Percentiles rank a stretch among this genome's conserved stretches.
These are phyloP conservation scores for Pollicipes pollicipes DNA, from an alignment of 1,140 invertebrate genomes.

Conservation along the genomic window DNA sequence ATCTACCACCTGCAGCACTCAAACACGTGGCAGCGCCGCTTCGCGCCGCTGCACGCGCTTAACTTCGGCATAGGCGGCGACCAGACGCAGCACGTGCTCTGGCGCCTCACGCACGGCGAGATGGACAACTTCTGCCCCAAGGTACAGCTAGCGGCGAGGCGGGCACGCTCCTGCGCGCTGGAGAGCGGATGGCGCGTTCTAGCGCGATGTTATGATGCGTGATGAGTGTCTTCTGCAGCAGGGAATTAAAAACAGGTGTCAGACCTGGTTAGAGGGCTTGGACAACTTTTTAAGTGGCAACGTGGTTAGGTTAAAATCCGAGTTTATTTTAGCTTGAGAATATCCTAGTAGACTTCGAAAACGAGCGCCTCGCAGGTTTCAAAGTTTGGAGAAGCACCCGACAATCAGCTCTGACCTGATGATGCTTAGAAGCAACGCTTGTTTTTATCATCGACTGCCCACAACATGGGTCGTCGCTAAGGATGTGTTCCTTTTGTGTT, in stretches of 20 bases:
- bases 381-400: too few species aligned
- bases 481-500: too few species aligned
- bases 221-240: background rate
- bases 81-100: slow-evolving; percentile 68
- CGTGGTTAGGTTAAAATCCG: background rate
- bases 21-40: slow-evolving; percentile 65
- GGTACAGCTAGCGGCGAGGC: slow-evolving; percentile 37
- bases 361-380: too few species aligned
- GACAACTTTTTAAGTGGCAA: background rate
- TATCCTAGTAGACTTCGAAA: too few species aligned
- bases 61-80: slow-evolving; percentile 82
- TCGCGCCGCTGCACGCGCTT: slow-evolving; percentile 67
- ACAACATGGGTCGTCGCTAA: too few species aligned
- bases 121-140: slow-evolving; percentile 71
- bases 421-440: too few species aligned
- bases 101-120: slow-evolving; percentile 72
- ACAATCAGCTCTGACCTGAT: too few species aligned
- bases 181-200: too few species aligned
- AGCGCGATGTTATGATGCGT: background rate
- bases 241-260: background rate
- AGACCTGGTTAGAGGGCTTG: background rate
- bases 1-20: slow-evolving; percentile 55
- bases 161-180: background rate
- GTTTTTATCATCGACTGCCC: too few species aligned
- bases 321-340: background rate